A percentile compares a stretch with the other conserved stretches of the same genome.
These are phyloP conservation scores for Scomber colias DNA, from an alignment of 2,113 vertebrate genomes.

Conservation along the genomic window DNA sequence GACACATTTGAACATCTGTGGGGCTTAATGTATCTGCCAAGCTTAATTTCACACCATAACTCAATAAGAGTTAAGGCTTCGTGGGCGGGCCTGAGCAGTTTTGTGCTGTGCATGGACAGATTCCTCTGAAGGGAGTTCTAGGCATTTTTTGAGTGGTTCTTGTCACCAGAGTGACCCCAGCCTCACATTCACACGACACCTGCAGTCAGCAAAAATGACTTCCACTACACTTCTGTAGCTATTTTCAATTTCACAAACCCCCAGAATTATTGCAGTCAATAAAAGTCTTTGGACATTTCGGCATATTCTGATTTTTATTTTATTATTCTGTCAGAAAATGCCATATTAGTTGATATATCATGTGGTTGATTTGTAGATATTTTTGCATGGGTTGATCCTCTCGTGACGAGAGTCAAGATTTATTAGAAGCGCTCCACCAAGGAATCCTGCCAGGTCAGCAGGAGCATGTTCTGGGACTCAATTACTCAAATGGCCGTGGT, in stretches of 20 bases:
- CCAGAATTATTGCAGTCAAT: not conserved
- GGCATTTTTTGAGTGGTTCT: slow-evolving; percentile 71
- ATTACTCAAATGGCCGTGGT: slow-evolving; percentile 64
- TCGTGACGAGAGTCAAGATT: slow-evolving; percentile 47
- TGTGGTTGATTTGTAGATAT: slow-evolving; percentile 29
- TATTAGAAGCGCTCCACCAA: slow-evolving; percentile 44
- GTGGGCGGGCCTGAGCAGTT: slow-evolving; percentile 42
- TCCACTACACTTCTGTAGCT: slow-evolving; percentile 7
- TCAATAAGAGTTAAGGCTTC: slow-evolving; percentile 69
- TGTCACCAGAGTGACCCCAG: slow-evolving; percentile 25
- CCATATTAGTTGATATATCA: not conserved
- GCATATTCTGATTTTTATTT: too few species aligned
- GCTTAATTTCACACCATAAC: slow-evolving; percentile 78
- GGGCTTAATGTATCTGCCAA: slow-evolving; percentile 69
- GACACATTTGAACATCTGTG: slow-evolving; percentile 63
- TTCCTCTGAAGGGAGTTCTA: slow-evolving; percentile 59
- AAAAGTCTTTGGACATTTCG: not conserved
- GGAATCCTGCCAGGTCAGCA: slow-evolving; percentile 66
- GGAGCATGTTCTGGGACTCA: slow-evolving; percentile 59
- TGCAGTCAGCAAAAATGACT: slow-evolving; percentile 7
- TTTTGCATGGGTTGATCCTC: slow-evolving; percentile 21
- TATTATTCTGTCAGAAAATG: too few species aligned
- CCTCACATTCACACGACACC: slow-evolving; percentile 12
- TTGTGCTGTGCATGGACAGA: slow-evolving; percentile 69
- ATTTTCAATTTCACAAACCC: not conserved